A percentile compares a stretch with the other conserved stretches of the same genome.
These are phyloP conservation scores for Danionella dracula DNA, from an alignment of 2,797 vertebrate species.

Conservation along the genomic window DNA sequence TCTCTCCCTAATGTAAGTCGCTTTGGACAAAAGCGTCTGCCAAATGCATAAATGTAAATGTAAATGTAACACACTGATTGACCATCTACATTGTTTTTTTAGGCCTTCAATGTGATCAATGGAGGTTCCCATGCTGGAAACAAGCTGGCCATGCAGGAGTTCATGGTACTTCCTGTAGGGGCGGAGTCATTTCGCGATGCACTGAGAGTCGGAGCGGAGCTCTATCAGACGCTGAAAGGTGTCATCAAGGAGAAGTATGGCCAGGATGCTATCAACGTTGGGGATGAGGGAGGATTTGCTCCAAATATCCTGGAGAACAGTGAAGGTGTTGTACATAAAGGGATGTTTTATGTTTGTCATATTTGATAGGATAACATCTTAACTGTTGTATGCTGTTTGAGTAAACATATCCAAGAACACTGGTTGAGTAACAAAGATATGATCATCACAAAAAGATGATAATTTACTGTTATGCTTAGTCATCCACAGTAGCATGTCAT, in stretches of 20 bases:
- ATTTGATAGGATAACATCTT: too few relatives aligned
- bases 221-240: conserved; percentile 89
- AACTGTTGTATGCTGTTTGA: too few relatives aligned
- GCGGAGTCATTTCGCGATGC: conserved; percentile 90
- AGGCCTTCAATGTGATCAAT: conserved; percentile 95
- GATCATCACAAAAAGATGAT: too few relatives aligned
- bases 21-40: too few relatives aligned
- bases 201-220: conserved; percentile 84
- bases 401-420: too few relatives aligned
- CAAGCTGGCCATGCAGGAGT: conserved; percentile 95
- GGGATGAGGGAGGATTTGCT: conserved; percentile 90
- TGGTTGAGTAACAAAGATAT: too few relatives aligned
- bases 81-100: not conserved
- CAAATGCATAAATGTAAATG: too few relatives aligned
- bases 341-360: too few relatives aligned
- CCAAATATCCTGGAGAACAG: conserved; percentile 94
- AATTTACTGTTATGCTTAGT: too few relatives aligned
- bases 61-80: too few relatives aligned
- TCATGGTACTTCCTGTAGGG: conserved; percentile 91
- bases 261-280: conserved; percentile 90
- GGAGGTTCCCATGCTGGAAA: conserved; percentile 91
- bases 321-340: conserved; percentile 67
- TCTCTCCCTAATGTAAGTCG: too few relatives aligned
- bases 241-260: conserved; percentile 95
- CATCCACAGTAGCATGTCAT: too few relatives aligned